Percentiles rank a stretch among this genome's conserved stretches.
Evolutionary conservation across 2,113 vertebrate species (phyloP).

Genomic region (Mastomys coucha): DNA sequence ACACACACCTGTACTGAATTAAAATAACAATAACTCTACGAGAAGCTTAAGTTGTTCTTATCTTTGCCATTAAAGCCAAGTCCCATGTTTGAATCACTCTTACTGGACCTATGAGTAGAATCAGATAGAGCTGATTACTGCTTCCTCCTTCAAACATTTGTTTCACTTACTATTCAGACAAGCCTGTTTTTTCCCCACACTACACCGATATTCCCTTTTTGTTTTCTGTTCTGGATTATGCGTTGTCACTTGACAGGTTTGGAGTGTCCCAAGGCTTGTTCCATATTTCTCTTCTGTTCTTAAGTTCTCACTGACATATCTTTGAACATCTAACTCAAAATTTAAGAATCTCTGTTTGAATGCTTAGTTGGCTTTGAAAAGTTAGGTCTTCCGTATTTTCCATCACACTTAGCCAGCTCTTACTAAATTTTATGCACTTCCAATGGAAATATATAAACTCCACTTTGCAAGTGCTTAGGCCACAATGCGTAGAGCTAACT

Average conservation of each 20-base stretch:
- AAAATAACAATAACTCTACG: not conserved
- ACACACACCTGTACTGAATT: not conserved
- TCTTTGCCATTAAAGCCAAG: not conserved
- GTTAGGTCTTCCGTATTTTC: not conserved
- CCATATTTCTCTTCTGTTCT: not conserved
- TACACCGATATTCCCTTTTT: not conserved
- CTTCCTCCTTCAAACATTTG: constrained; percentile 4
- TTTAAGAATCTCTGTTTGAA: not conserved
- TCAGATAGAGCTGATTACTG: not conserved
- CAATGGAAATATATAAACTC: not conserved
- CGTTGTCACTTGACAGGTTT: not conserved
- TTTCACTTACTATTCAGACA: not conserved
- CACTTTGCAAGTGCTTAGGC: not conserved
- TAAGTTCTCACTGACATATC: not conserved
- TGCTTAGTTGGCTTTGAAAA: not conserved
- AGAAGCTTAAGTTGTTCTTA: not conserved
- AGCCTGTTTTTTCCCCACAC: not conserved
- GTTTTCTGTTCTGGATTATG: not conserved
- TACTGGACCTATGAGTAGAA: not conserved
- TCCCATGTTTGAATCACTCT: not conserved
- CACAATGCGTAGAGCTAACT: not conserved
- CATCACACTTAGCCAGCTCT: not conserved
- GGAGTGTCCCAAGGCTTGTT: not conserved
- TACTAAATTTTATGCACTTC: not conserved
- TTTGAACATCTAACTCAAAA: not conserved